Evolutionary conservation across 2,113 vertebrate species (phyloP), one percentile per base, ranked within the genome.

Genomic region (Caloenas nicobarica): DNA sequence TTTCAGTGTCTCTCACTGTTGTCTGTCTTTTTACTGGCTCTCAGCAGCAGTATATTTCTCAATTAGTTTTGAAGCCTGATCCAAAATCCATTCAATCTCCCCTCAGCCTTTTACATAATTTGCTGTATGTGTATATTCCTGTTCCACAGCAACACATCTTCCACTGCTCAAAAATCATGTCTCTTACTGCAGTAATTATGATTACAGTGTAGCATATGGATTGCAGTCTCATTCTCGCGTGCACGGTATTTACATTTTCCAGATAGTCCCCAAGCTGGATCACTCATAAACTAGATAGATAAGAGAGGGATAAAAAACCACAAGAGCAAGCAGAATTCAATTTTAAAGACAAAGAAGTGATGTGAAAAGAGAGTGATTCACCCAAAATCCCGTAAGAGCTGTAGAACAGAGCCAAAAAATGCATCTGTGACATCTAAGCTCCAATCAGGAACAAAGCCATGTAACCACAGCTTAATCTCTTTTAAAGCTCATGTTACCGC

Each of bases 61-160:
- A 86, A 8, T 90, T 83, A 46, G n/a, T 86, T 94, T 88, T 73
- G 82, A 93, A 91, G 40, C 57, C 34, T 65, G 56, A 83, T 90
- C 85, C 92, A 88, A 86, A 89, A 81, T 53, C 40, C 46, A 54
- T 88, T 93, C 66, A 88, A 31, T 76, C 42, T 23, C 40, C 14
- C n/a, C 36, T 80, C 82, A 90, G 15, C 78, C 92, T 58, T 83
- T 70, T 57, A n/a, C 68, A n/a, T 77, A 40, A 76, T 90, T 77
- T 80, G 26, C n/a, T 86, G 6, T 50, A 8, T 36, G 54, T 82
- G 93, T 77, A 53, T 89, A 34, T 91, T 97, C 26, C 70, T 76
- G 23, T 85, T 89, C 78, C 64, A 69, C 61, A 72, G 70, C 0
- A 9, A 22, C 48, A 38, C 36, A 58, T 83, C n/a, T 51, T 84